These are phyloP conservation scores for Sebastes goodei DNA, from an alignment of 2,797 vertebrate species.

Conservation along the genomic window DNA sequence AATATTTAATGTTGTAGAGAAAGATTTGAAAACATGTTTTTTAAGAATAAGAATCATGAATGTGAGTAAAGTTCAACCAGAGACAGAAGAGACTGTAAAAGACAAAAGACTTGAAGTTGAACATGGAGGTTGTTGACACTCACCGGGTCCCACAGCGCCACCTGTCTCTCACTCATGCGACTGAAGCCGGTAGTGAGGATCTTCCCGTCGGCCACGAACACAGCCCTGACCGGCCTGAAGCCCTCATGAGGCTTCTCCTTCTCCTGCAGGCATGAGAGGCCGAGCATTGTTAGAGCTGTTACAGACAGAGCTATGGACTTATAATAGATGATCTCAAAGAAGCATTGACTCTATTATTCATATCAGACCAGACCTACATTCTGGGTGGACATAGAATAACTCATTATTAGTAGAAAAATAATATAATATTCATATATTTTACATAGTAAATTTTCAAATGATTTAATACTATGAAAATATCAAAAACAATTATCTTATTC, in stretches of 20 bases:
- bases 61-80: not conserved
- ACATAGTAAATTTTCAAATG: too few species aligned
- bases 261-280: conserved; percentile 75
- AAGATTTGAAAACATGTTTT: not conserved
- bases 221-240: conserved; percentile 84
- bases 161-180: conserved; percentile 92
- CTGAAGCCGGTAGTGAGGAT: conserved; percentile 92
- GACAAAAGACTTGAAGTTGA: not conserved
- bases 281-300: not conserved
- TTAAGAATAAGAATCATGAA: not conserved
- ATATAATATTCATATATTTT: too few species aligned
- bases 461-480: too few species aligned
- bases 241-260: conserved; percentile 91
- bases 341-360: not conserved
- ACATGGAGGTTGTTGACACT: conserved; percentile 50
- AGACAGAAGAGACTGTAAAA: not conserved
- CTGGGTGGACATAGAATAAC: not conserved
- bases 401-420: not conserved
- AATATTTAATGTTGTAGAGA: not conserved
- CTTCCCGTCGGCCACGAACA: conserved; percentile 86
- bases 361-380: not conserved
- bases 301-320: not conserved
- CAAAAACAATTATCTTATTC: too few species aligned
- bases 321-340: not conserved
- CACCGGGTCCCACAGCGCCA: conserved; percentile 93